Evolutionary conservation across 2,888 invertebrate species (phyloP).

Genomic region (Drosophila greeni): DNA sequence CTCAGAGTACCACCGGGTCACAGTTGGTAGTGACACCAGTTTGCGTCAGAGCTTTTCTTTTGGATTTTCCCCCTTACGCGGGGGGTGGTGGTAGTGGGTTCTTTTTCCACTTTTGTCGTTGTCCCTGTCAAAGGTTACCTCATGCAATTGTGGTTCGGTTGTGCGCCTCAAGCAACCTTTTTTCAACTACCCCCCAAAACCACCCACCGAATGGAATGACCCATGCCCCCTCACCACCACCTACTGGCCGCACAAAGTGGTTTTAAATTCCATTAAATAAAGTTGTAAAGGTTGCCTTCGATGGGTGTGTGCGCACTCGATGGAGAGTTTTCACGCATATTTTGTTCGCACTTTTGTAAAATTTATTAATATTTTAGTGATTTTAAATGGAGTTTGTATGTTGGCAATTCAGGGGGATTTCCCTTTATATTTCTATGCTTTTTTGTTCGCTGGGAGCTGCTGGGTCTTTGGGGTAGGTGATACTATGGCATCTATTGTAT

Average conservation of each 20-base stretch:
- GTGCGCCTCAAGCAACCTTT: slow-evolving; percentile 62
- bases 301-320: slow-evolving; percentile 39
- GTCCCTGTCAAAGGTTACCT: slow-evolving; percentile 69
- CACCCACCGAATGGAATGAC: slow-evolving; percentile 46
- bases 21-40: slow-evolving; percentile 73
- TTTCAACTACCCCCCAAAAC: slow-evolving; percentile 24
- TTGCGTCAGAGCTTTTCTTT: slow-evolving; percentile 54
- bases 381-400: slow-evolving; percentile 73
- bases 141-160: slow-evolving; percentile 68
- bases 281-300: slow-evolving; percentile 64
- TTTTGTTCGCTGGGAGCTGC: neutral
- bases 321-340: slow-evolving; percentile 72
- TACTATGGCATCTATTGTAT: slow-evolving; percentile 37
- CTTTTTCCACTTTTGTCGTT: slow-evolving; percentile 23
- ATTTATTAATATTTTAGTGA: slow-evolving; percentile 76
- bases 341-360: slow-evolving; percentile 76
- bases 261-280: slow-evolving; percentile 78
- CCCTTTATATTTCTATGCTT: neutral
- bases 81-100: slow-evolving; percentile 48
- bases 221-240: slow-evolving; percentile 15
- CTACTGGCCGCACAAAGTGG: slow-evolving; percentile 59
- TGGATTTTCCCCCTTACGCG: slow-evolving; percentile 7
- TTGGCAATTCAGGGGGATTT: slow-evolving; percentile 40
- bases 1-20: slow-evolving; percentile 63
- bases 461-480: slow-evolving; percentile 23